phyloP scores from a whole-genome alignment of 2,113 vertebrate genomes.

The Apodemus sylvaticus region DNA sequence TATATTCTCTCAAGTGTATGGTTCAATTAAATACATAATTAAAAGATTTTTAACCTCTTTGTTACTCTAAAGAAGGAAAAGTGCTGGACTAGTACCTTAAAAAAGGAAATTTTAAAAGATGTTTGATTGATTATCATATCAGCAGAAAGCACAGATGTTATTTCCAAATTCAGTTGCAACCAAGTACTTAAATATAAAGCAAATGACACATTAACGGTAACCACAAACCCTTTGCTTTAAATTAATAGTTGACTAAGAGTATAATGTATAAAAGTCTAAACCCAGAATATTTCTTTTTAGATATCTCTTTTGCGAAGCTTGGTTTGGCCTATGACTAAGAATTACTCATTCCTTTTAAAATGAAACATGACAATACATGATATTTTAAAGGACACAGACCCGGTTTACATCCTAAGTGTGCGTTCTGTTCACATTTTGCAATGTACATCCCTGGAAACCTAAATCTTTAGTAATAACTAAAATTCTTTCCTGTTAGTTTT shows the following conservation, averaged over 20 bases:
- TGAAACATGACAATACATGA: slow-evolving; percentile 31
- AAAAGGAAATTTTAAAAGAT: slow-evolving; percentile 59
- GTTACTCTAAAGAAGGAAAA: slow-evolving; percentile 22
- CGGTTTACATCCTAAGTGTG: neutral
- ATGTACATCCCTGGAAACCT: neutral
- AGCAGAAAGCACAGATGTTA: slow-evolving; percentile 25
- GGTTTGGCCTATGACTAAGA: slow-evolving; percentile 40
- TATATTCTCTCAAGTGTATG: neutral
- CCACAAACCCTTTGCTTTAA: slow-evolving; percentile 46
- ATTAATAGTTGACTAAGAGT: slow-evolving; percentile 43
- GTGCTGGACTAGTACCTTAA: neutral
- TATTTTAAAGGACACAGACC: slow-evolving; percentile 9
- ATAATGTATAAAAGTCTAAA: slow-evolving; percentile 33
- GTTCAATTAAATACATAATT: slow-evolving; percentile 44
- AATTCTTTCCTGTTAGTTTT: slow-evolving; percentile 64
- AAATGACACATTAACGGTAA: neutral
- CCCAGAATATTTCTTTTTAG: slow-evolving; percentile 39
- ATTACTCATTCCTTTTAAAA: slow-evolving; percentile 53
- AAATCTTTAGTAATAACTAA: slow-evolving; percentile 51
- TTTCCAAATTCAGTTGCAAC: slow-evolving; percentile 43
- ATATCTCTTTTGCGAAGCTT: slow-evolving; percentile 17
- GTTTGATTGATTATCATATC: slow-evolving; percentile 47
- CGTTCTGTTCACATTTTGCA: slow-evolving; percentile 48
- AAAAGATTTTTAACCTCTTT: neutral
- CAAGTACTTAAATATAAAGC: slow-evolving; percentile 47